Conservation (phyloP, 2,113 vertebrate species). For the Protobothrops flavoviridis region DNA sequence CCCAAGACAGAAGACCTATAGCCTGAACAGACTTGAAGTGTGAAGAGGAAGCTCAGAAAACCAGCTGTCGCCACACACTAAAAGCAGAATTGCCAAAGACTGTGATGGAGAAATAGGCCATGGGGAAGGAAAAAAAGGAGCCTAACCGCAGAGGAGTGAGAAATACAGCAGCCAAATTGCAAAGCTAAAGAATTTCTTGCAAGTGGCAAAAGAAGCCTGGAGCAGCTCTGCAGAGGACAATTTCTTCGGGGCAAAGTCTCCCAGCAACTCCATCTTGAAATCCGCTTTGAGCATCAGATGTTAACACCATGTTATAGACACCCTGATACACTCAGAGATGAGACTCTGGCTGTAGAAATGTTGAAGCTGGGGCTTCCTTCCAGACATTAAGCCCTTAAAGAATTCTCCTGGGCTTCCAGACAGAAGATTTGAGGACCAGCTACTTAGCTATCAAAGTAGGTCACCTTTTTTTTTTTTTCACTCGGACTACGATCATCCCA, state of each 20-base stretch:
- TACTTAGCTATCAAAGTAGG: not conserved
- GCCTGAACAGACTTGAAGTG: not conserved
- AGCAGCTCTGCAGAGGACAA: not conserved
- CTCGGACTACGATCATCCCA: not conserved
- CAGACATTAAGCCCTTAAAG: not conserved
- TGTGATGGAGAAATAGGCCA: not conserved
- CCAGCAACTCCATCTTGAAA: not conserved
- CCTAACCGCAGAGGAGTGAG: not conserved
- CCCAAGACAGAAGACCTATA: not conserved
- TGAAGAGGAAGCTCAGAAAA: not conserved
- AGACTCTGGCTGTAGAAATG: not conserved
- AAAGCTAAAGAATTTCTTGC: not conserved
- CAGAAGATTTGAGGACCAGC: not conserved
- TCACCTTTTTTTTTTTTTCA: not conserved
- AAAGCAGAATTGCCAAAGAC: not conserved
- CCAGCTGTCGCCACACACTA: not conserved
- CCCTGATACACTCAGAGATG: not conserved
- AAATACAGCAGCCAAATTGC: not conserved
- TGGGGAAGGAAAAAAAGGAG: not conserved
- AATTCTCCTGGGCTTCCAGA: not conserved
- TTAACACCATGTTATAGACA: not conserved
- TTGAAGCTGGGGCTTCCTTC: not conserved
- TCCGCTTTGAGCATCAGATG: not conserved
- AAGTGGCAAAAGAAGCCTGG: not conserved
- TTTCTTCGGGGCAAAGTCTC: not conserved